phyloP scores from a whole-genome alignment of 2,113 vertebrate genomes.

The Fulica atra region DNA sequence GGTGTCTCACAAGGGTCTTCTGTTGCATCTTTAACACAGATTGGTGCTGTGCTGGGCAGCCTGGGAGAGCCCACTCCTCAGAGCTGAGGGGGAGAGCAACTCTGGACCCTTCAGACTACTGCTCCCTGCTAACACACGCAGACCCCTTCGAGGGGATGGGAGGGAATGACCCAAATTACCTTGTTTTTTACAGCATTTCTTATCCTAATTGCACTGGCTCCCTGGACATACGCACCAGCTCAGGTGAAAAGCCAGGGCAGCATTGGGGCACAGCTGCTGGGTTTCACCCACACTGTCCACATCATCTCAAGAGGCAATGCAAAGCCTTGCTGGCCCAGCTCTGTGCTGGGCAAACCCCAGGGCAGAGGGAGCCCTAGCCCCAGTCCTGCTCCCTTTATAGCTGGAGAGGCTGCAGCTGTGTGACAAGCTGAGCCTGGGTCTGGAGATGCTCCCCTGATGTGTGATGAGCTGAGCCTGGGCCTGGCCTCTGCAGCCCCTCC shows the following conservation, averaged over 20 bases:
- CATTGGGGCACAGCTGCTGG: fast-evolving
- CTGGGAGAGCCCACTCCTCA: background rate
- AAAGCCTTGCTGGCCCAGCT: fast-evolving
- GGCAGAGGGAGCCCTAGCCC: background rate
- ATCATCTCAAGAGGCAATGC: background rate
- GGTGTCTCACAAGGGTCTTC: background rate
- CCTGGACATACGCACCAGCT: background rate
- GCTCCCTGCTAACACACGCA: background rate
- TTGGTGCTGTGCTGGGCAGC: background rate
- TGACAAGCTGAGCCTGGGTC: too few species aligned
- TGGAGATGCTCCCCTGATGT: background rate
- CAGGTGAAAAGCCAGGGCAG: fast-evolving
- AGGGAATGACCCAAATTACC: background rate
- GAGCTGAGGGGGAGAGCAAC: background rate
- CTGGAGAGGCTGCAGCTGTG: background rate
- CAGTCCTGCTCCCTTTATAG: background rate
- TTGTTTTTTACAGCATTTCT: background rate
- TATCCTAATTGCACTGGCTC: background rate
- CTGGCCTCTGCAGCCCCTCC: background rate
- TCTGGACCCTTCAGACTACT: background rate
- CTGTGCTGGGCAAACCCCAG: background rate
- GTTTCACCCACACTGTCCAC: fast-evolving
- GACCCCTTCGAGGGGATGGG: background rate
- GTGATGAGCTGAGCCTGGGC: background rate
- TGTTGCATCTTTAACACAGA: background rate